These are phyloP conservation scores for Neomorphus geoffroyi DNA, from an alignment of 2,797 vertebrate genomes.

Conservation along the genomic window DNA sequence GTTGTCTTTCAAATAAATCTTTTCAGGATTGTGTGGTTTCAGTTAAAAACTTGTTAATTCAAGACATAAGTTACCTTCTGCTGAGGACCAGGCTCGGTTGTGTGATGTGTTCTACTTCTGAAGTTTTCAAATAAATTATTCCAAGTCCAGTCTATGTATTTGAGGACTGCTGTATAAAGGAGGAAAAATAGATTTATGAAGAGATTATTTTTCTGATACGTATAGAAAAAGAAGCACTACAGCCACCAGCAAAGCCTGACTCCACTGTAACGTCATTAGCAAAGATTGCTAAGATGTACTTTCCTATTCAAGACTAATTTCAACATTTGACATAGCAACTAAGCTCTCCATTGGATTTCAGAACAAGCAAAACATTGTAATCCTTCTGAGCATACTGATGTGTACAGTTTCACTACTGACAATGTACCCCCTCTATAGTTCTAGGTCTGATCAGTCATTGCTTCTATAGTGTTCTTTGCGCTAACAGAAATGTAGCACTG, in stretches of 20 bases:
- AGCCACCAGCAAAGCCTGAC: background rate
- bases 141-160: background rate
- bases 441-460: background rate
- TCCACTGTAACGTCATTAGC: accelerated
- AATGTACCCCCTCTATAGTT: background rate
- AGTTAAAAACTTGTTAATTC: background rate
- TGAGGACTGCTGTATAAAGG: background rate
- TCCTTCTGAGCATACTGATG: background rate
- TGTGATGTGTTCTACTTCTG: background rate
- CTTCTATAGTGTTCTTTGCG: background rate
- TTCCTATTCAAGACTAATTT: background rate
- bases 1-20: background rate
- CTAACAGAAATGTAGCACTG: background rate
- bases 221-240: background rate
- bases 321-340: background rate
- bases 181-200: background rate
- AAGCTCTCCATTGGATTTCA: background rate
- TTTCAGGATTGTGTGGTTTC: background rate
- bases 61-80: background rate
- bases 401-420: background rate
- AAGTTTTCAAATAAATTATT: background rate
- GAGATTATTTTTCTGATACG: background rate
- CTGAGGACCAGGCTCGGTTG: background rate
- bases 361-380: background rate
- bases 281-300: background rate